A percentile compares a stretch with the other conserved stretches of the same genome.
Evolutionary conservation across 2,113 vertebrate species (phyloP).

Genomic region (Macquaria australasica): DNA sequence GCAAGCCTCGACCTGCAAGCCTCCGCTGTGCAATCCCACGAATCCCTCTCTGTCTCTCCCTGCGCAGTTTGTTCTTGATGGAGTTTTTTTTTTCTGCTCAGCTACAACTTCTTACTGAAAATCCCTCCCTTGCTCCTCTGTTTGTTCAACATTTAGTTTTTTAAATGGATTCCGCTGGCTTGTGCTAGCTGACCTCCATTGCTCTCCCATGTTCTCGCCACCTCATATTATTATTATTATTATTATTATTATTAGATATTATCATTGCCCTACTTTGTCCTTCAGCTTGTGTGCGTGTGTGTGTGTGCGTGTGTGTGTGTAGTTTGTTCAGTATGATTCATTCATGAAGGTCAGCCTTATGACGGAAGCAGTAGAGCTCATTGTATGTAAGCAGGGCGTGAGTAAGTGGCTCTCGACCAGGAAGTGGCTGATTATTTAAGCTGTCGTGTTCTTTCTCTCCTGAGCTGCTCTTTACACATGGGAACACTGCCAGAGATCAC

Average conservation of each 20-base stretch:
- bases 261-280: slow-evolving; percentile 52
- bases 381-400: slow-evolving; percentile 74
- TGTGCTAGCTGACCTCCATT: neutral
- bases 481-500: slow-evolving; percentile 29
- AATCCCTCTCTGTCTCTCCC: slow-evolving; percentile 63
- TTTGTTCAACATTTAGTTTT: neutral
- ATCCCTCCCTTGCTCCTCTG: neutral
- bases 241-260: slow-evolving; percentile 14
- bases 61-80: neutral
- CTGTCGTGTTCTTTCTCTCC: slow-evolving; percentile 25
- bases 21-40: slow-evolving; percentile 67
- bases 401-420: slow-evolving; percentile 77
- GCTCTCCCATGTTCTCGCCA: neutral
- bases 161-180: neutral
- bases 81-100: slow-evolving; percentile 5
- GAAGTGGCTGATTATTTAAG: slow-evolving; percentile 70
- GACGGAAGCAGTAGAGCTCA: slow-evolving; percentile 59
- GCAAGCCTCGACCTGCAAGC: slow-evolving; percentile 75
- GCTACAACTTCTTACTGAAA: neutral
- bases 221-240: neutral
- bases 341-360: slow-evolving; percentile 65
- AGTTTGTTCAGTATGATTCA: slow-evolving; percentile 49
- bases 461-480: slow-evolving; percentile 15
- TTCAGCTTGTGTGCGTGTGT: slow-evolving; percentile 22
- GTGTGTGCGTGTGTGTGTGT: neutral